phyloP scores from a whole-genome alignment of 2,113 vertebrate species.

The Pristiophorus japonicus region DNA sequence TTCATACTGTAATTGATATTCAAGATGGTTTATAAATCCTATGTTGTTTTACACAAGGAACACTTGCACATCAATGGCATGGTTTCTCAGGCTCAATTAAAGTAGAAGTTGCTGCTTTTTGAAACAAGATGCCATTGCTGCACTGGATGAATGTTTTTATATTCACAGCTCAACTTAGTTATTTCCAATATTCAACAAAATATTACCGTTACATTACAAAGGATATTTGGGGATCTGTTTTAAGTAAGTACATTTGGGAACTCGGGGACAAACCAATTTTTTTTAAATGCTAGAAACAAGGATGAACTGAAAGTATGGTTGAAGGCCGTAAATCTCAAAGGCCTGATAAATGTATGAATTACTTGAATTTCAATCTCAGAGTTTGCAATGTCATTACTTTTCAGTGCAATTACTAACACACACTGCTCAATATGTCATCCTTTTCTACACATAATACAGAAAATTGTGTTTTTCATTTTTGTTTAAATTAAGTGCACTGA shows the following conservation, averaged over 20 bases:
- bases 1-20: background rate
- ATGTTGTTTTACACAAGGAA: background rate
- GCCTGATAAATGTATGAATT: background rate
- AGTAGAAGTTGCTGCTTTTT: background rate
- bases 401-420: background rate
- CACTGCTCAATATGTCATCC: background rate
- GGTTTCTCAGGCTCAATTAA: background rate
- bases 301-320: background rate
- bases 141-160: background rate
- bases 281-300: background rate
- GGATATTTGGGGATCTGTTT: background rate
- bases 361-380: background rate
- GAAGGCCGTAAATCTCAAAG: background rate
- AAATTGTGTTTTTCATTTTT: background rate
- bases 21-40: background rate
- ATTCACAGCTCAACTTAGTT: background rate
- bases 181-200: background rate
- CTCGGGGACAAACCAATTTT: background rate
- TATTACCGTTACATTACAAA: background rate
- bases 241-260: background rate
- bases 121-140: background rate
- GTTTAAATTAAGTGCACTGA: background rate
- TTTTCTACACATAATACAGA: background rate
- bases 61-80: background rate
- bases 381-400: background rate